Percentiles rank a stretch among this genome's conserved stretches.
Conservation (phyloP, 1,140 invertebrate genomes). For the Neomicropteryx cornuta region DNA sequence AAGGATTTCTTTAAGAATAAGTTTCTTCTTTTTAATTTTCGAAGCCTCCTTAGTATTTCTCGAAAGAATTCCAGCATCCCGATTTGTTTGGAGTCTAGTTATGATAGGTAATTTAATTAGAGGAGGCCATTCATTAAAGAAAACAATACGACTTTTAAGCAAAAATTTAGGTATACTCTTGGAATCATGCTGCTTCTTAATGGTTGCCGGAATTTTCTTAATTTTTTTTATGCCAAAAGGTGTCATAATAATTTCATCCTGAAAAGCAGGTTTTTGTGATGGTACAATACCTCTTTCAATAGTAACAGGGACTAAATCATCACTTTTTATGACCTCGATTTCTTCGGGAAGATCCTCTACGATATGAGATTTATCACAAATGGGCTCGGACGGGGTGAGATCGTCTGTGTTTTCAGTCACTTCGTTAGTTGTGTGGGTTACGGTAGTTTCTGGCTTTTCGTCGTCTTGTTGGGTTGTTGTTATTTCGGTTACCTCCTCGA, state of each 20-base stretch:
- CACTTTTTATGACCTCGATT: constrained; percentile 11
- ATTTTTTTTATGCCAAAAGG: constrained; percentile 49
- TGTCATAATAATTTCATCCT: constrained; percentile 29
- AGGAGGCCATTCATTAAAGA: constrained; percentile 48
- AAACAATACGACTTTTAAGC: constrained; percentile 50
- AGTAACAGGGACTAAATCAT: constrained; percentile 5
- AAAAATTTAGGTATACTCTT: constrained; percentile 48
- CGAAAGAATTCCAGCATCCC: constrained; percentile 52
- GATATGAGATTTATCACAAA: constrained; percentile 5
- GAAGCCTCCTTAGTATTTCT: constrained; percentile 57
- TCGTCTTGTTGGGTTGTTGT: constrained; percentile 21
- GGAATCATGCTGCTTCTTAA: constrained; percentile 35
- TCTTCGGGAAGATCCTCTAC: constrained; percentile 10
- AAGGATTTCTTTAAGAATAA: constrained; percentile 31
- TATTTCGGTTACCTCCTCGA: constrained; percentile 21
- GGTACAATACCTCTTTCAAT: constrained; percentile 29
- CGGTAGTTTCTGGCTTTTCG: constrained; percentile 20
- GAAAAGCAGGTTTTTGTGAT: constrained; percentile 31
- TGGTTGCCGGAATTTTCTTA: constrained; percentile 39
- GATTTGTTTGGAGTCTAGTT: constrained; percentile 39
- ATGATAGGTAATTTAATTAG: constrained; percentile 36
- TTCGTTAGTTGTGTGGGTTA: no score
- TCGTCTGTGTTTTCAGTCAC: constrained; percentile 10
- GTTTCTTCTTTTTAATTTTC: constrained; percentile 49
- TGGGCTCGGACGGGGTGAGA: constrained; percentile 1